Base-by-base conservation (phyloP, 1,140 invertebrate species). In the Whitmania pigra region DNA sequence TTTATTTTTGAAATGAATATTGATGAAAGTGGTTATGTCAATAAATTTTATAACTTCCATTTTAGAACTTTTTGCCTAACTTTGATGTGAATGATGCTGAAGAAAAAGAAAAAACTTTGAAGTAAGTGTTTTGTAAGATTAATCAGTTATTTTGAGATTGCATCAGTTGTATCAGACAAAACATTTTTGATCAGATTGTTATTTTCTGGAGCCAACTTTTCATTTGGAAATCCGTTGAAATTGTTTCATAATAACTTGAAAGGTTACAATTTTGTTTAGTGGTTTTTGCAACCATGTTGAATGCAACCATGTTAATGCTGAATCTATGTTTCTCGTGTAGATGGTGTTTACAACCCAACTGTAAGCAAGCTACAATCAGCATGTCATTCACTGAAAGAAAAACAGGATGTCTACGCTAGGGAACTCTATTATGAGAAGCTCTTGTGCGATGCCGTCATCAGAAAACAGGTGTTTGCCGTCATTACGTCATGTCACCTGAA, bases 401-500 rank as follows among this genome's bases (percentile, higher is more conserved):
- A 63, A 63, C 22, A 63, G 29, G 22, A 63, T 13, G 22, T 22
- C 11, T 63, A 25, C 11, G 29, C 22, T 17, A 63, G 7, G 22
- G 57, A 63, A 31, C 57, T 63, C 57, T 63, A 63, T n/a, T 63
- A 63, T 15, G 57, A 63, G 11, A 63, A 63, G 57, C 29, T 63
- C 22, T 31, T 63, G 57, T 25, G 57, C 11, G 22, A 63, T 22
- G 29, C 29, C 18, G 22, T 63, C 11, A 17, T 63, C 29, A 17
- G 29, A 7, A 22, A 31, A 63, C 57, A 63, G 57, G 57, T 63
- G 57, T 13, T 63, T 11, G 43, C 2, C 31, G 31, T 36, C 31
- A 6, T 36, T 6, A 6, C 6, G 31, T 36, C 31, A 6, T 6
- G 31, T 36, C 31, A 6, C 31, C 31, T 36, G 2, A 36, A 36